Conservation (phyloP, 2,797 vertebrate genomes). For the Melanotaenia nigrans region DNA sequence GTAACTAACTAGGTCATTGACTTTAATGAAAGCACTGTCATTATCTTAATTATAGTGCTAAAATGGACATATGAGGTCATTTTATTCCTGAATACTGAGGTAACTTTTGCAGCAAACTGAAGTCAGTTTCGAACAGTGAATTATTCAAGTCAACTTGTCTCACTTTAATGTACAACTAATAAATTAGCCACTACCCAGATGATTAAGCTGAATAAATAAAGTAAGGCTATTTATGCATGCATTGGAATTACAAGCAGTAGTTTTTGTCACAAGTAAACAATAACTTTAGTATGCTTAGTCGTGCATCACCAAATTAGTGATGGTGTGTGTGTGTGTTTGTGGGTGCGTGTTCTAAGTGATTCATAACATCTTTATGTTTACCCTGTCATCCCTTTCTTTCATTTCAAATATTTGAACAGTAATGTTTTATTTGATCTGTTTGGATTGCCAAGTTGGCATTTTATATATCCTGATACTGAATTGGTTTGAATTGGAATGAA, state of each 20-base stretch:
- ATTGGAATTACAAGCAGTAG: background rate
- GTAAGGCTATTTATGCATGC: background rate
- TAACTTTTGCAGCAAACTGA: constrained; percentile 5
- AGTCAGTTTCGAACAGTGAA: background rate
- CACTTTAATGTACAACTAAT: constrained; percentile 6
- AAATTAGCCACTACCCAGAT: background rate
- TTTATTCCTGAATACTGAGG: background rate
- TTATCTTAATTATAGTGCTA: constrained; percentile 1
- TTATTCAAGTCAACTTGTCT: background rate
- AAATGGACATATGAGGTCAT: constrained; percentile 9
- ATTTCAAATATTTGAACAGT: too few species aligned
- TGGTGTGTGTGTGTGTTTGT: too few species aligned
- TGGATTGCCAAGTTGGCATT: too few species aligned
- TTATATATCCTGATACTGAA: too few species aligned
- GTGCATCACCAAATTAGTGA: too few species aligned
- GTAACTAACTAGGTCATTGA: background rate
- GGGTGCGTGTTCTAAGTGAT: too few species aligned
- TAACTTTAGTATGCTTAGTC: background rate
- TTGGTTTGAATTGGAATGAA: too few species aligned
- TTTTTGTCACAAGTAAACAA: background rate
- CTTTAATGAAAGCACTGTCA: constrained; percentile 6
- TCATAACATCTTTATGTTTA: background rate
- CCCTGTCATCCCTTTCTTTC: too few species aligned
- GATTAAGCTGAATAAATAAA: too few species aligned
- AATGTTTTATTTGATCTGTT: too few species aligned